phyloP scores from a whole-genome alignment of 2,797 vertebrate species.

The Selene dorsalis region DNA sequence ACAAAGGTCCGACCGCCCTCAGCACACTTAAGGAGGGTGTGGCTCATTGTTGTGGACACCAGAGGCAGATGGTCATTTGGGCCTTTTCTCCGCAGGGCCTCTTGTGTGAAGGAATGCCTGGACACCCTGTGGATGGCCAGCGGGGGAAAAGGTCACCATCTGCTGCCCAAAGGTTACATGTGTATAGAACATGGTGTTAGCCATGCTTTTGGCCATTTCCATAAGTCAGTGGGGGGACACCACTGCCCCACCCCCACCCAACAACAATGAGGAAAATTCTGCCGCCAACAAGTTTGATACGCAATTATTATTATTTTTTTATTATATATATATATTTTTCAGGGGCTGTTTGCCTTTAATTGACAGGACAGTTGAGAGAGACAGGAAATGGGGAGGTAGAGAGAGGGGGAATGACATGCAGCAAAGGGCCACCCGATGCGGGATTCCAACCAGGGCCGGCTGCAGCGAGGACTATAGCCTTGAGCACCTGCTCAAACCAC shows the following conservation, averaged over 20 bases:
- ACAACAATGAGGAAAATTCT: slow-evolving; percentile 13
- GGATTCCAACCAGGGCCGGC: too few relatives aligned
- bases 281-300: not conserved
- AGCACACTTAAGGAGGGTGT: slow-evolving; percentile 76
- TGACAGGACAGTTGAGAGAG: too few relatives aligned
- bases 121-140: slow-evolving; percentile 68
- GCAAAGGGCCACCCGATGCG: too few relatives aligned
- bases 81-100: slow-evolving; percentile 62
- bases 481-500: too few relatives aligned
- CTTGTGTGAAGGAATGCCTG: slow-evolving; percentile 78
- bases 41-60: slow-evolving; percentile 71
- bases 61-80: slow-evolving; percentile 80
- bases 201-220: slow-evolving; percentile 34
- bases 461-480: too few relatives aligned
- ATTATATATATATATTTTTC: too few relatives aligned
- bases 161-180: slow-evolving; percentile 75
- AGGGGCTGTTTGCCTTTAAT: too few relatives aligned
- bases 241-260: slow-evolving; percentile 14
- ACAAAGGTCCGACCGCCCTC: slow-evolving; percentile 66
- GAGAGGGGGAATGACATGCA: too few relatives aligned
- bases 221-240: slow-evolving; percentile 31
- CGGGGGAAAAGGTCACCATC: slow-evolving; percentile 77
- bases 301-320: not conserved
- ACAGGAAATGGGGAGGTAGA: too few relatives aligned
- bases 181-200: slow-evolving; percentile 51